A percentile compares a stretch with the other conserved stretches of the same genome.
These are phyloP conservation scores for Rhopalosiphum maidis DNA, from an alignment of 1,140 invertebrate species.

Conservation along the genomic window DNA sequence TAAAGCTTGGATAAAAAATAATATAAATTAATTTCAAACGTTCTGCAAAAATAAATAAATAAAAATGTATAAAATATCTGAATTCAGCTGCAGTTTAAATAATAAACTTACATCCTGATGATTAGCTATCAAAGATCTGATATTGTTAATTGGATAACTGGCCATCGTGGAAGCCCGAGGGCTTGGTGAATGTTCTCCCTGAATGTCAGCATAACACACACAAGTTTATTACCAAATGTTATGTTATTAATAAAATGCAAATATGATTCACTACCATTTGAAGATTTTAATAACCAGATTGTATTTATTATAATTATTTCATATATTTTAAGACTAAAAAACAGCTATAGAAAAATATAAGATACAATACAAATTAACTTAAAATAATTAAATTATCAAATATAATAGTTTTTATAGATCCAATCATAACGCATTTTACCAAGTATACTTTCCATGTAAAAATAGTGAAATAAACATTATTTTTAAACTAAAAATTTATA, in stretches of 20 bases:
- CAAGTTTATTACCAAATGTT: slow-evolving; percentile 54
- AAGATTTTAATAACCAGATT: neutral
- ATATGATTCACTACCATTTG: neutral
- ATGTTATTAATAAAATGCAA: neutral
- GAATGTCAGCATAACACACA: slow-evolving; percentile 61
- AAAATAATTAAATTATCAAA: neutral
- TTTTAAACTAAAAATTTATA: neutral
- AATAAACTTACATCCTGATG: slow-evolving; percentile 83
- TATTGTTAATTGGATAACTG: slow-evolving; percentile 83
- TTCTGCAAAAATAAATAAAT: slow-evolving; percentile 40
- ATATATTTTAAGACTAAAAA: neutral
- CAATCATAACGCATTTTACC: neutral
- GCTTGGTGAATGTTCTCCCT: slow-evolving; percentile 88
- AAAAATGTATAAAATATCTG: slow-evolving; percentile 16
- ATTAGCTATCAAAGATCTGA: slow-evolving; percentile 83
- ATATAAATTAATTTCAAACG: slow-evolving; percentile 26
- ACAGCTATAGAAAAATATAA: neutral
- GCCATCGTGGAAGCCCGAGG: slow-evolving; percentile 85
- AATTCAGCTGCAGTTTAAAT: neutral
- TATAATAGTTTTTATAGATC: neutral
- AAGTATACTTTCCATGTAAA: neutral
- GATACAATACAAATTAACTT: neutral
- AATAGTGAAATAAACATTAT: neutral
- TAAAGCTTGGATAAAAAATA: neutral
- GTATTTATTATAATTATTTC: neutral